Evolutionary conservation across 2,888 invertebrate genomes (phyloP).

Genomic region (Amblyjoppa proteus): DNA sequence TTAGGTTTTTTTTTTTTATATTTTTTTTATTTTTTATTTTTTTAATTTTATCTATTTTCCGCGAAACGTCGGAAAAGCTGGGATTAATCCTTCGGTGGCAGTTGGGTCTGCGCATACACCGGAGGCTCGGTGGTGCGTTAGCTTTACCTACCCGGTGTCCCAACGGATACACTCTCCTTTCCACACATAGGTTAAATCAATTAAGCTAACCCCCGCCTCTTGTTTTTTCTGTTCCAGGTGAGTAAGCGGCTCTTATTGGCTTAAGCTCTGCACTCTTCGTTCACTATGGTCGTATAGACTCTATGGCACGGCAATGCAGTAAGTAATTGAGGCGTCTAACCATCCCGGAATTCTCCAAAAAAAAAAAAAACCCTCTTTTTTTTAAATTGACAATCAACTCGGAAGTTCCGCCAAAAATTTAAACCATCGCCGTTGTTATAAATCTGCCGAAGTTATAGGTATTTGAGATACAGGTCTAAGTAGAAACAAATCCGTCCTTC

Average conservation of each 20-base stretch:
- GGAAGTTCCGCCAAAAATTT: neutral
- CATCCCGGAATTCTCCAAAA: neutral
- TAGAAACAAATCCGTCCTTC: neutral
- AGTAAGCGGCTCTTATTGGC: constrained; percentile 73
- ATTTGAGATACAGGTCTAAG: neutral
- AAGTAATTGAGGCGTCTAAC: constrained; percentile 74
- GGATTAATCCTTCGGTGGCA: constrained; percentile 46
- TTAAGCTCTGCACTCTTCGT: constrained; percentile 37
- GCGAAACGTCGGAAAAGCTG: constrained; percentile 50
- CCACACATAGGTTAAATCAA: constrained; percentile 68
- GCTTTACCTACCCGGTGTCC: constrained; percentile 24
- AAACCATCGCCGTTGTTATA: neutral
- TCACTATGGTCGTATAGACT: constrained; percentile 14
- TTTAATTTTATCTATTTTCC: constrained; percentile 41
- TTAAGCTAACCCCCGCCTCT: constrained; percentile 58
- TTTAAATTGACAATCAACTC: neutral
- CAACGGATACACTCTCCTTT: constrained; percentile 35
- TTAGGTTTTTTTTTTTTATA: neutral
- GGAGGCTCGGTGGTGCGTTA: constrained; percentile 45
- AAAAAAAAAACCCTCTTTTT: neutral
- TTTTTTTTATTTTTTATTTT: constrained; percentile 6
- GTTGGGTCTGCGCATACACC: constrained; percentile 17
- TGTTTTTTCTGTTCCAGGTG: constrained; percentile 76
- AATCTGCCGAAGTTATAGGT: neutral
- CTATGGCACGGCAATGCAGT: constrained; percentile 61